Evolutionary conservation across 2,888 invertebrate species (phyloP), one percentile per base, ranked within the genome.

Genomic region (Kuschelorhynchus macadamiae): DNA sequence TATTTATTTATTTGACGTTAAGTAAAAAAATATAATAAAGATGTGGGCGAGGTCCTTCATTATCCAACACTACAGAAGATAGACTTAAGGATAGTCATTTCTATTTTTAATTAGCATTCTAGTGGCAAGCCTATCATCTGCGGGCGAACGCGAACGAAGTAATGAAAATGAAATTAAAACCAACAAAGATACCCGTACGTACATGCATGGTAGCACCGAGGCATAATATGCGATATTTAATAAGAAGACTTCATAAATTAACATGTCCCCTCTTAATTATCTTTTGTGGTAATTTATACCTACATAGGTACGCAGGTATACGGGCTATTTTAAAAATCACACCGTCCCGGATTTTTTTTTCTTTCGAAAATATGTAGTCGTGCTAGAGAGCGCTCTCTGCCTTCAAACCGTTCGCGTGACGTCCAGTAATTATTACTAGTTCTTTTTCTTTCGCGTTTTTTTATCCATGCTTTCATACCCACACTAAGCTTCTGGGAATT

Each of bases 251-350:
- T 50, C 56, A 50, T 64, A 64, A 64, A 64, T 64, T 57, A 64
- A 64, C 55, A 50, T 64, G 64, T 57, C 56, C 17, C 9, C 64
- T 56, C 42, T 64, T 64, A 64, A 64, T 64, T 64, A 64, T 56
- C 57, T 64, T 64, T 64, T 64, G 49, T 64, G 20, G 44, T 64
- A 64, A 64, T 64, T 64, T 64, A 64, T 64, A 57, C 57, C 50
- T 57, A 49, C 21, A 47, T 20, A 30, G 36, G 44, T 50, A 44
- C 42, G 32, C 52, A 44, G 18, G 44, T 49, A 39, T 52, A 42
- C 42, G 42, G 42, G 42, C 55, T 55, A 17, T 41, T 61, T 61
- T 52, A 63, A 52, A 63, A 63, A 63, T 63, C 36, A 18, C 46
- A 33, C 11, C 25, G 39, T 55, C 47, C 25, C 4, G 36, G n/a